Evolutionary conservation across 2,888 invertebrate genomes (phyloP).

Genomic region (Cotesia congregata): DNA sequence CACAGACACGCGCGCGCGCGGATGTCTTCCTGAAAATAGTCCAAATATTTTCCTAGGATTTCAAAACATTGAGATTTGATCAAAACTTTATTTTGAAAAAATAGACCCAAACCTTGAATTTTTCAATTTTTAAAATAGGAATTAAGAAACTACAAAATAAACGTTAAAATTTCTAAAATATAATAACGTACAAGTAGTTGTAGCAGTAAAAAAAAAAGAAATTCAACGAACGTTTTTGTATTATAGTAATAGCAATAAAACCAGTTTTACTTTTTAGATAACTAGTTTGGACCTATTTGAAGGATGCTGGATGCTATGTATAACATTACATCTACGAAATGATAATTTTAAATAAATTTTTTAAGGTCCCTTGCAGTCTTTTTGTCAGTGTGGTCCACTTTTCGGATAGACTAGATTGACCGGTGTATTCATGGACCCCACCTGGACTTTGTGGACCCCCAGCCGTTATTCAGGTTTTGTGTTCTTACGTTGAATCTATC

Average conservation of each 20-base stretch:
- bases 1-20: too few relatives aligned
- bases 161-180: too few relatives aligned
- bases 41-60: too few relatives aligned
- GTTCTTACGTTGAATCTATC: slow-evolving; percentile 48
- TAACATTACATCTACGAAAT: slow-evolving; percentile 40
- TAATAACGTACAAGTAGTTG: neutral
- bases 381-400: slow-evolving; percentile 58
- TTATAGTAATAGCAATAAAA: slow-evolving; percentile 31
- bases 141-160: too few relatives aligned
- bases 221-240: neutral
- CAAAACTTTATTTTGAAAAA: too few relatives aligned
- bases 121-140: too few relatives aligned
- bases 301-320: slow-evolving; percentile 22
- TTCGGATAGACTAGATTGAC: slow-evolving; percentile 61
- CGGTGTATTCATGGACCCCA: slow-evolving; percentile 66
- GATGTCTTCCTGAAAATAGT: too few relatives aligned
- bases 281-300: slow-evolving; percentile 46
- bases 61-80: too few relatives aligned
- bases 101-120: too few relatives aligned
- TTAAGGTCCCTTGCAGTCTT: slow-evolving; percentile 46
- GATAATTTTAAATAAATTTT: slow-evolving; percentile 45
- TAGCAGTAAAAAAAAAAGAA: neutral
- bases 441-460: slow-evolving; percentile 68
- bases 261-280: slow-evolving; percentile 39
- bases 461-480: slow-evolving; percentile 64